Percentiles rank a stretch among this genome's conserved stretches.
phyloP scores from a whole-genome alignment of 2,888 invertebrate genomes.

The Rhagium mordax region DNA sequence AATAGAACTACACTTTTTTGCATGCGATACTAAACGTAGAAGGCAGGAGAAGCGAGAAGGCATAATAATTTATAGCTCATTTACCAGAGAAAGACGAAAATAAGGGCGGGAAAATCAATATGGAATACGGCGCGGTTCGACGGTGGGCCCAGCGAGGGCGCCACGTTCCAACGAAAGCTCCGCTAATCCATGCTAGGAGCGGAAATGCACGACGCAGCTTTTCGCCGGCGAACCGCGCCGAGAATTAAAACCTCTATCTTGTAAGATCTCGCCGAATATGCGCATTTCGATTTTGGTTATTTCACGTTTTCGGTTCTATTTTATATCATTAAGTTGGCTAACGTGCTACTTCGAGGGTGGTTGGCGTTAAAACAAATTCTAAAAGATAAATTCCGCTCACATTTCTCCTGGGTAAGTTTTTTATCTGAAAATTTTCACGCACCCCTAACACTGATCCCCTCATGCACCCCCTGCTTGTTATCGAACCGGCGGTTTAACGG shows the following conservation, averaged over 20 bases:
- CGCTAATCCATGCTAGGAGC: conserved; percentile 55
- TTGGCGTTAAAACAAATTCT: conserved; percentile 64
- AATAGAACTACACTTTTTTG: conserved; percentile 43
- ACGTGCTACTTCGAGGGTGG: conserved; percentile 70
- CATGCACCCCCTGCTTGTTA: neutral
- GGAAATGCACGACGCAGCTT: conserved; percentile 32
- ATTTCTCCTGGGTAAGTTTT: conserved; percentile 46
- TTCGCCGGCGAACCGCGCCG: conserved; percentile 50
- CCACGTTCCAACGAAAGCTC: conserved; percentile 52
- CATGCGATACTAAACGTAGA: conserved; percentile 40
- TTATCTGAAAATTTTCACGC: conserved; percentile 31
- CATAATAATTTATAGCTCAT: conserved; percentile 67
- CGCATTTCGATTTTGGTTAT: conserved; percentile 63
- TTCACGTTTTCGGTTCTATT: conserved; percentile 69
- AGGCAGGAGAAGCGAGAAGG: conserved; percentile 57
- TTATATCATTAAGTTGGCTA: conserved; percentile 70
- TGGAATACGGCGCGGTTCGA: conserved; percentile 41
- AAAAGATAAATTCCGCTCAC: conserved; percentile 56
- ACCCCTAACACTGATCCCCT: neutral
- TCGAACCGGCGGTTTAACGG: neutral
- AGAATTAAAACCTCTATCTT: conserved; percentile 44
- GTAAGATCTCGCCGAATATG: conserved; percentile 60
- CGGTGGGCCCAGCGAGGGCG: conserved; percentile 57
- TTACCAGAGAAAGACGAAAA: conserved; percentile 65
- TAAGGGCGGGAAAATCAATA: conserved; percentile 69